Evolutionary conservation across 1,140 invertebrate species (phyloP).

Genomic region (Pseudomyrmex cubaensis): DNA sequence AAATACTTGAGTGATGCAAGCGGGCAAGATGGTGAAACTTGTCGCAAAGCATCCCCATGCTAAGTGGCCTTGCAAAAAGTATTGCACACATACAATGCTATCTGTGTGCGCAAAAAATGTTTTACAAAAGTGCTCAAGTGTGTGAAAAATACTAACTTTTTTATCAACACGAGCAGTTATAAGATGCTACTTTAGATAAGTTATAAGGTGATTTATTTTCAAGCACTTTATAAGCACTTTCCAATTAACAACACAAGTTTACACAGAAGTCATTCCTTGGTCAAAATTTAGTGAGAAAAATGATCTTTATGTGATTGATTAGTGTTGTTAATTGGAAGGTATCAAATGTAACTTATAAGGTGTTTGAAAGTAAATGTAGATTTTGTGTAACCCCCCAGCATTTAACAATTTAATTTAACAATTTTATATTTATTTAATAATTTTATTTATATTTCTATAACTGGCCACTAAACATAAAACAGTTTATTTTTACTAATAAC

Average conservation of each 20-base stretch:
- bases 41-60: slow-evolving; percentile 83
- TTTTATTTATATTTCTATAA: neutral
- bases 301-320: no score
- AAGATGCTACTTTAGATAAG: slow-evolving; percentile 14
- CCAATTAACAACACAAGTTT: no score
- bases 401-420: neutral
- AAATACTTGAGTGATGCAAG: slow-evolving; percentile 82
- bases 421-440: slow-evolving; percentile 21
- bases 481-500: neutral
- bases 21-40: slow-evolving; percentile 81
- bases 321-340: no score
- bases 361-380: no score
- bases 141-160: slow-evolving; percentile 37
- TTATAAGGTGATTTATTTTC: slow-evolving; percentile 6
- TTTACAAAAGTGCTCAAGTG: slow-evolving; percentile 7
- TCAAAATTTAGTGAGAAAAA: no score
- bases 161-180: slow-evolving; percentile 22
- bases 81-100: slow-evolving; percentile 80
- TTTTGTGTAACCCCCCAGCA: no score
- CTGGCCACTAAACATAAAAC: neutral
- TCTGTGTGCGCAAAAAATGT: slow-evolving; percentile 79
- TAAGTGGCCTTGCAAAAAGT: slow-evolving; percentile 80
- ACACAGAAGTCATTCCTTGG: no score
- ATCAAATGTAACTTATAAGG: no score
- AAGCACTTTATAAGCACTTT: neutral